Evolutionary conservation across 2,797 vertebrate genomes (phyloP).

Genomic region (Pseudochromis fuscus): DNA sequence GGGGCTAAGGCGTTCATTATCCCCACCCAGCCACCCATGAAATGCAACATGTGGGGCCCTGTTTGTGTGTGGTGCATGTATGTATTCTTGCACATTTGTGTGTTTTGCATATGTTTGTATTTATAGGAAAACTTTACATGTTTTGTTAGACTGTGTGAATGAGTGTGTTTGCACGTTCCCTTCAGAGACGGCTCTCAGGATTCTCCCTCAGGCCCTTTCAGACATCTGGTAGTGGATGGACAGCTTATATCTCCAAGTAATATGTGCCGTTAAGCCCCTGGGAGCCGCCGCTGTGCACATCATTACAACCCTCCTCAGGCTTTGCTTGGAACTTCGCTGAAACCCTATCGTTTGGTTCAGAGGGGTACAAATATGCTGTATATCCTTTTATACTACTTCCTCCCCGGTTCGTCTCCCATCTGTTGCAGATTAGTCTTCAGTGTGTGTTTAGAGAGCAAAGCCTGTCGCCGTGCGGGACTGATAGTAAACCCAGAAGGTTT

Average conservation of each 20-base stretch:
- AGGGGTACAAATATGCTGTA: constrained; percentile 73
- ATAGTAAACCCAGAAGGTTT: constrained; percentile 80
- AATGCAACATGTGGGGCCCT: constrained; percentile 71
- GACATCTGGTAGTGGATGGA: constrained; percentile 71
- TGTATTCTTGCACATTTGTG: constrained; percentile 9
- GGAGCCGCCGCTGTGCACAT: constrained; percentile 62
- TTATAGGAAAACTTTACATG: constrained; percentile 49
- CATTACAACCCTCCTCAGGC: constrained; percentile 62
- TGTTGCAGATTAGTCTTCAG: constrained; percentile 79
- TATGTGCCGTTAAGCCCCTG: constrained; percentile 65
- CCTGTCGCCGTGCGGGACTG: constrained; percentile 63
- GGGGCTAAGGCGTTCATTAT: constrained; percentile 64
- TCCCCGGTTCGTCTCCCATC: constrained; percentile 69
- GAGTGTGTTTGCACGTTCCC: constrained; percentile 22
- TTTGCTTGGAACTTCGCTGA: constrained; percentile 62
- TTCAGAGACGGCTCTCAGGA: constrained; percentile 44
- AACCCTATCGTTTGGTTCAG: constrained; percentile 75
- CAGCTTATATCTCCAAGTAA: constrained; percentile 67
- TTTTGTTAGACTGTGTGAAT: constrained; percentile 31
- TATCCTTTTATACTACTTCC: constrained; percentile 77
- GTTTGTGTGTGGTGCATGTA: constrained; percentile 43
- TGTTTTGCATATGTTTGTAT: constrained; percentile 54
- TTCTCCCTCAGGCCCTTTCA: constrained; percentile 40
- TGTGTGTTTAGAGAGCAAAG: constrained; percentile 77
- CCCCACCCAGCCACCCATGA: constrained; percentile 64